phyloP scores from a whole-genome alignment of 2,797 vertebrate species.

The Scleropages formosus region DNA sequence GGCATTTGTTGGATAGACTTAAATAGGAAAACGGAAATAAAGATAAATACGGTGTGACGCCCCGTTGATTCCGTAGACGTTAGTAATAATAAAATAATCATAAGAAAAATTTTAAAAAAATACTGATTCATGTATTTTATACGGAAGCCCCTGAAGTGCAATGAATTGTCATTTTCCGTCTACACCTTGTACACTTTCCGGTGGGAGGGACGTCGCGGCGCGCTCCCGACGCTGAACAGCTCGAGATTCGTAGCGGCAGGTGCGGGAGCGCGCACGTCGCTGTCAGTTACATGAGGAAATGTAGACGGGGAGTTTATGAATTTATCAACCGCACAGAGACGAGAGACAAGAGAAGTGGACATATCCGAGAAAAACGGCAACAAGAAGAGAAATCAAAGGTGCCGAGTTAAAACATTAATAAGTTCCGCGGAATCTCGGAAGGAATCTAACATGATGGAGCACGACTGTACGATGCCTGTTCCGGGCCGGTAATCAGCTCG shows the following conservation, averaged over 20 bases:
- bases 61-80: no score
- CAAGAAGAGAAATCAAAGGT: background rate
- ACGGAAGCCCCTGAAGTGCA: background rate
- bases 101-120: no score
- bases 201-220: background rate
- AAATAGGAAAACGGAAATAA: no score
- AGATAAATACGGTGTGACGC: no score
- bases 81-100: no score
- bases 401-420: background rate
- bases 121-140: no score
- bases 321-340: conserved; percentile 34
- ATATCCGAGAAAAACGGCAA: background rate
- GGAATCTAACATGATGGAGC: conserved; percentile 3
- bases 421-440: background rate
- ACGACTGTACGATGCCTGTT: conserved; percentile 47
- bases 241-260: conserved; percentile 31
- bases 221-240: background rate
- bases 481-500: conserved; percentile 37
- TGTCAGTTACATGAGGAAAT: conserved; percentile 68
- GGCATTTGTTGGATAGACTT: no score
- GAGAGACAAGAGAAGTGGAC: background rate
- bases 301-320: conserved; percentile 48
- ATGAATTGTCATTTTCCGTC: background rate
- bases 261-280: conserved; percentile 61
- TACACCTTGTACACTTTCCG: background rate